Base-by-base conservation (phyloP, 1,140 invertebrate species). In the Drosophila parabipectinata region DNA sequence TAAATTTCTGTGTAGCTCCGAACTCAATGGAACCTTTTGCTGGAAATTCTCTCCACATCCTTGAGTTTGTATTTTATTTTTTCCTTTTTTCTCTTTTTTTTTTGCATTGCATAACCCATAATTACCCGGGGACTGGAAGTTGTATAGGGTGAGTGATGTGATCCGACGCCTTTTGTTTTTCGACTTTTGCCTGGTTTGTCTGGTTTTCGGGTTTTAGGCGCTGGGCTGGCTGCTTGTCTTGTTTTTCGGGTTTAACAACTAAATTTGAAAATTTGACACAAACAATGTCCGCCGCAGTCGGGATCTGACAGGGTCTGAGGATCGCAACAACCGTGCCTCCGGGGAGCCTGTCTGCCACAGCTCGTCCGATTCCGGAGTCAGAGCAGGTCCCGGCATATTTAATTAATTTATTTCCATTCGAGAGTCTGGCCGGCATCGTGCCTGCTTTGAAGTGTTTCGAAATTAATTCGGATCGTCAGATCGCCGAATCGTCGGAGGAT, bases 241-340 rank as follows among this genome's bases (percentile, higher is more conserved):
- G 83, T 88, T 88, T 88, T 88, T 88, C 84, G 84, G 76, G 83
- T 88, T 88, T 88, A 88, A 88, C 83, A 88, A 88, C 83, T 88
- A 88, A 88, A 88, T 88, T 88, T 88, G 72, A 88, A 88, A 79
- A 79, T 88, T 88, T 88, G 83, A 88, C 79, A 74, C 84, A 88
- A 88, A 88, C 83, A 88, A 88, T 88, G 83, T 60, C 60, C 47
- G 48, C 32, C n/a, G 58, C 24, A 32, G 45, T 44, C 50, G 62
- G 45, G 57, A 26, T 12, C 32, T 64, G 59, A 63, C 64, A 54
- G 62, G 24, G 44, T 63, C 63, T 24, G 55, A 51, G 73, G 34
- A 67, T 63, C 73, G 39, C 54, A 34, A 12, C 60, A 34, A 12
- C 60, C 28, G 14, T 62, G 77, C 73, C 81, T 84, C 61, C 66